Evolutionary conservation across 2,797 vertebrate genomes (phyloP).

Genomic region (Leuciscus waleckii): DNA sequence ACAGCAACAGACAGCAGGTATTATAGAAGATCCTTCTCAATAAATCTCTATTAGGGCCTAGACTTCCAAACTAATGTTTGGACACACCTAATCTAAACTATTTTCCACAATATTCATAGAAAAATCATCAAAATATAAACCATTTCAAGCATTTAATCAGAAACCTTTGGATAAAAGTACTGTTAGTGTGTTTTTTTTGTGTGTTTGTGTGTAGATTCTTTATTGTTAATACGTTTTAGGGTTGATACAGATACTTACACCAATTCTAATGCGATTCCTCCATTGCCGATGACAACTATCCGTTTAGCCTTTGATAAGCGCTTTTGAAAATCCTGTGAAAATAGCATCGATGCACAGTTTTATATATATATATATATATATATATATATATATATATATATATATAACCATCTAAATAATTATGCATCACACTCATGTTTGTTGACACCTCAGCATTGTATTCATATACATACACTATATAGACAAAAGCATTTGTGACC

Average conservation of each 20-base stretch:
- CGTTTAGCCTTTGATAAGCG: slow-evolving; percentile 84
- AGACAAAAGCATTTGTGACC: background rate
- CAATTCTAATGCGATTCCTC: slow-evolving; percentile 94
- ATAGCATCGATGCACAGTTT: background rate
- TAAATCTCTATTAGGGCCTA: background rate
- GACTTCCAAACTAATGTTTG: background rate
- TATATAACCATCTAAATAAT: background rate
- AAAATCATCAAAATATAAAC: background rate
- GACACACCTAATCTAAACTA: too few species aligned
- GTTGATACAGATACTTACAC: slow-evolving; percentile 82
- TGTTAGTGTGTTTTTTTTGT: background rate
- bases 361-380: too few species aligned
- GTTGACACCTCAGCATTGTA: background rate
- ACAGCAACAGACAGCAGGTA: background rate
- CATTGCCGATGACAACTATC: slow-evolving; percentile 91
- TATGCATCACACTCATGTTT: background rate
- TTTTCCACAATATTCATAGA: background rate
- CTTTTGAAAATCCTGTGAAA: slow-evolving; percentile 89
- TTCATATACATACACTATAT: background rate
- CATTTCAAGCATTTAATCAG: background rate
- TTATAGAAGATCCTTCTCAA: background rate
- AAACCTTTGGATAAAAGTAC: background rate
- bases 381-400: too few species aligned
- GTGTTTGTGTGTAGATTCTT: background rate
- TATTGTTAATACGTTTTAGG: background rate